Evolutionary conservation across 2,113 vertebrate species (phyloP).

Genomic region (Tragelaphus strepsiceros): DNA sequence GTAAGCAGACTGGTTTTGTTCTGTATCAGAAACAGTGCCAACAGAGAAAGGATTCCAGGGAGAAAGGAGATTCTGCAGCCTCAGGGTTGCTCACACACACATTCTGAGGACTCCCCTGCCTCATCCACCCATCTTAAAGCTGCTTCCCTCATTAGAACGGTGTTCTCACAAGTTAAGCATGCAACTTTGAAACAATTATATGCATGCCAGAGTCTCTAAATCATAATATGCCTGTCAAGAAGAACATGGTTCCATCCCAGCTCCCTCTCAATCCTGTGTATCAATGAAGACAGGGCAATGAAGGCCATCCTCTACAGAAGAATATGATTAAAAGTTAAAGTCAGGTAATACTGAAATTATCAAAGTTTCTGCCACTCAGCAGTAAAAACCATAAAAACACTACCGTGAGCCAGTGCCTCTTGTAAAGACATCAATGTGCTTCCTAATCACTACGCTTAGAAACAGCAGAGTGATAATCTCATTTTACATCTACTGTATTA

Average conservation of each 20-base stretch:
- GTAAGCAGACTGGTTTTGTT: background rate
- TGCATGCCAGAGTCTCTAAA: background rate
- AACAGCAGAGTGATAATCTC: background rate
- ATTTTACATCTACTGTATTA: constrained; percentile 1
- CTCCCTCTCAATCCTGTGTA: background rate
- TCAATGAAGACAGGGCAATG: background rate
- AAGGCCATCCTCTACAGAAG: background rate
- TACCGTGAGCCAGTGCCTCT: background rate
- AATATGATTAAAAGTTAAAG: constrained; percentile 27
- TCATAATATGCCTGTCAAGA: background rate
- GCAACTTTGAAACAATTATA: background rate
- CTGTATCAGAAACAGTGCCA: background rate
- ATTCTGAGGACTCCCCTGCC: background rate
- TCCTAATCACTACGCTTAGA: constrained; percentile 3
- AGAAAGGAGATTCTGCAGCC: background rate
- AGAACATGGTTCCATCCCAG: background rate
- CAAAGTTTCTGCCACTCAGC: background rate
- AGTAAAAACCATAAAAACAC: background rate
- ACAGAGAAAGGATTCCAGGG: background rate
- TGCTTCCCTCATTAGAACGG: background rate
- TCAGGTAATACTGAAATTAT: background rate
- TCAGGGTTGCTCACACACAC: background rate
- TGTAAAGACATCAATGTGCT: constrained; percentile 6
- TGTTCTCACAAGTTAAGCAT: background rate
- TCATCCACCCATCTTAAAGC: constrained; percentile 8